phyloP scores from a whole-genome alignment of 2,797 vertebrate species.

The Bovichtus variegatus region DNA sequence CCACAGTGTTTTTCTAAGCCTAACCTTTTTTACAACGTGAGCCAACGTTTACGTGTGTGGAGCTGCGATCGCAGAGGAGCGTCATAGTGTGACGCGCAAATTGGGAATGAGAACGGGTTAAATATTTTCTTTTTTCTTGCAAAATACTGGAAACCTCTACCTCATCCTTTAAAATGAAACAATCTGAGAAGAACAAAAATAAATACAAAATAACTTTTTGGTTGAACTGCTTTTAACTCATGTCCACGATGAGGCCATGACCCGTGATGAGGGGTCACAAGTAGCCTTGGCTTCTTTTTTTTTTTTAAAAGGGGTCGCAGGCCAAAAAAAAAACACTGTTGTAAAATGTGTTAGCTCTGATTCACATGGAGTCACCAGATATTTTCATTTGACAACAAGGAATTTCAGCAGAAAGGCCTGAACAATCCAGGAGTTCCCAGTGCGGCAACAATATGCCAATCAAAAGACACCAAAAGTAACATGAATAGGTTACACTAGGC shows the following conservation, averaged over 20 bases:
- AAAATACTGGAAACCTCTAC: no score
- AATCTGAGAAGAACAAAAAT: background rate
- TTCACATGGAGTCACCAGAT: background rate
- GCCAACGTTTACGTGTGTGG: no score
- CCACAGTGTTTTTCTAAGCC: no score
- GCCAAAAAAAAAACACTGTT: background rate
- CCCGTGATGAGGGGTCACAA: background rate
- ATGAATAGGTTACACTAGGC: slow-evolving; percentile 10
- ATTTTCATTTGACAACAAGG: background rate
- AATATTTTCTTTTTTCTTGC: no score
- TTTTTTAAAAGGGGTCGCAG: background rate
- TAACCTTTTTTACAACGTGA: no score
- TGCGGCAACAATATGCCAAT: background rate
- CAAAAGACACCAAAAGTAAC: background rate
- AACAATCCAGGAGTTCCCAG: background rate
- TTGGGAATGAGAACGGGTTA: no score
- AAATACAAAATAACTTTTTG: background rate
- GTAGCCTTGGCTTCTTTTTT: background rate
- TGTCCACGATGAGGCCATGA: background rate
- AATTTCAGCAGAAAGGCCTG: background rate
- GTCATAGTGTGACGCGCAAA: no score
- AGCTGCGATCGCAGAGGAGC: no score
- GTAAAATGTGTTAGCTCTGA: background rate
- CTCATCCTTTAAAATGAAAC: background rate
- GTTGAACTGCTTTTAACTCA: background rate